These are phyloP conservation scores for Channa maculata DNA, from an alignment of 2,113 vertebrate species.

Conservation along the genomic window DNA sequence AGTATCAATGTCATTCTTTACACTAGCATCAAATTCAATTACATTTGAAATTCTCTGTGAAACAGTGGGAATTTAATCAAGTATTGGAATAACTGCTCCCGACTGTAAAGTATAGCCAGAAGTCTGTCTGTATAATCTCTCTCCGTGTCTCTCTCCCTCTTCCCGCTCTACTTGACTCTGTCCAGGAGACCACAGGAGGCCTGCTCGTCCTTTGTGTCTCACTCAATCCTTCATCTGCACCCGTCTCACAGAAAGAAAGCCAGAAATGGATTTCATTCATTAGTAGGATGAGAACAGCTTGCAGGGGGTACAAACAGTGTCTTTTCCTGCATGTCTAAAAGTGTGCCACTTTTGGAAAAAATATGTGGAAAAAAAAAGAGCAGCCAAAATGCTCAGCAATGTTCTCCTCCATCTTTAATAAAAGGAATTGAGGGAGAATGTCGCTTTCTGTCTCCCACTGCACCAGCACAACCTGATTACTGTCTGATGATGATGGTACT, in stretches of 20 bases:
- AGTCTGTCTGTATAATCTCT: constrained; percentile 25
- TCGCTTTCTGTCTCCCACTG: constrained; percentile 64
- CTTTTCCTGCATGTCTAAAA: constrained; percentile 38
- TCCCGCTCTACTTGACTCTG: constrained; percentile 35
- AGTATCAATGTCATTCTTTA: background rate
- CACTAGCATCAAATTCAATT: background rate
- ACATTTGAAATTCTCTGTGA: constrained; percentile 2
- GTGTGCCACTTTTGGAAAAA: constrained; percentile 47
- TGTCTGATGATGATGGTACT: constrained; percentile 72
- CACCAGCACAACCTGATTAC: constrained; percentile 73
- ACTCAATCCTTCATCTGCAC: constrained; percentile 43
- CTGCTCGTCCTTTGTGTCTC: constrained; percentile 51
- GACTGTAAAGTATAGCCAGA: constrained; percentile 26
- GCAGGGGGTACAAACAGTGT: constrained; percentile 34
- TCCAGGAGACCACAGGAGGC: constrained; percentile 51
- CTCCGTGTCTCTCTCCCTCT: constrained; percentile 16
- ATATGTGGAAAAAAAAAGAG: constrained; percentile 33
- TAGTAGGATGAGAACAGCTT: constrained; percentile 60
- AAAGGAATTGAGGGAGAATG: constrained; percentile 61
- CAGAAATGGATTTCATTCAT: constrained; percentile 67
- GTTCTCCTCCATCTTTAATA: constrained; percentile 65
- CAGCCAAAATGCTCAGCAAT: constrained; percentile 20
- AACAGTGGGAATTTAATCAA: constrained; percentile 21
- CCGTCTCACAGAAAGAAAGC: constrained; percentile 54
- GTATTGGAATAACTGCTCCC: constrained; percentile 5